These are phyloP conservation scores for Clistopyga incitator DNA, from an alignment of 2,888 invertebrate genomes.

Conservation along the genomic window DNA sequence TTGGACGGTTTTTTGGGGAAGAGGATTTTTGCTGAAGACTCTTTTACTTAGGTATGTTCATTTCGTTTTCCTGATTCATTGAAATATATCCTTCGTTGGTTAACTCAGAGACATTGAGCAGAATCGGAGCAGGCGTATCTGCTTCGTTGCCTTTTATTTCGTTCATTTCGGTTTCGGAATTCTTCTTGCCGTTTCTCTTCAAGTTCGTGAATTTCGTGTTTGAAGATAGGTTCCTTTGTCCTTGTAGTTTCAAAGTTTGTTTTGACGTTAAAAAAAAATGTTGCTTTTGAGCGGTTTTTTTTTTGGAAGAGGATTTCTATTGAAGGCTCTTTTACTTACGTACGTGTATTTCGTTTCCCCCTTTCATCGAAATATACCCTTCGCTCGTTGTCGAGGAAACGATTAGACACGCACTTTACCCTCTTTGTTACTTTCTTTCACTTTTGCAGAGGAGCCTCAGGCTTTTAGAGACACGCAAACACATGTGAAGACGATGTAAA, in stretches of 20 bases:
- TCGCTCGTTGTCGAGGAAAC: neutral
- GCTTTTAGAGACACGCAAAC: neutral
- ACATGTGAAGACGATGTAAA: neutral
- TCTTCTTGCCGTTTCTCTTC: too few relatives aligned
- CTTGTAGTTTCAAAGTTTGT: too few relatives aligned
- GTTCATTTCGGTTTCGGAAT: too few relatives aligned
- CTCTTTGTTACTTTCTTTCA: neutral
- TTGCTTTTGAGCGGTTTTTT: neutral
- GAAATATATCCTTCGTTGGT: neutral
- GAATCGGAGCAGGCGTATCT: too few relatives aligned
- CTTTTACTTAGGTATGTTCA: constrained; percentile 25
- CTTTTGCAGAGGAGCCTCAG: neutral
- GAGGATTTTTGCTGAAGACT: constrained; percentile 1
- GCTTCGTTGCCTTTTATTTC: too few relatives aligned
- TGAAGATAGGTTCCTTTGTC: too few relatives aligned
- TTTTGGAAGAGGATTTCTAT: neutral
- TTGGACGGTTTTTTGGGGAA: neutral
- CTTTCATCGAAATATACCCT: neutral
- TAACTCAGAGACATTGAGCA: too few relatives aligned
- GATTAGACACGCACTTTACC: neutral
- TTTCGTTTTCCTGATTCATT: neutral
- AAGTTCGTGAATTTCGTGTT: too few relatives aligned
- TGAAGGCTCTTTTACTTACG: constrained; percentile 19
- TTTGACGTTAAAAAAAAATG: neutral
- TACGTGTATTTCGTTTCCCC: neutral